These are phyloP conservation scores for Xenopus petersii DNA, from an alignment of 2,797 vertebrate species.

Conservation along the genomic window DNA sequence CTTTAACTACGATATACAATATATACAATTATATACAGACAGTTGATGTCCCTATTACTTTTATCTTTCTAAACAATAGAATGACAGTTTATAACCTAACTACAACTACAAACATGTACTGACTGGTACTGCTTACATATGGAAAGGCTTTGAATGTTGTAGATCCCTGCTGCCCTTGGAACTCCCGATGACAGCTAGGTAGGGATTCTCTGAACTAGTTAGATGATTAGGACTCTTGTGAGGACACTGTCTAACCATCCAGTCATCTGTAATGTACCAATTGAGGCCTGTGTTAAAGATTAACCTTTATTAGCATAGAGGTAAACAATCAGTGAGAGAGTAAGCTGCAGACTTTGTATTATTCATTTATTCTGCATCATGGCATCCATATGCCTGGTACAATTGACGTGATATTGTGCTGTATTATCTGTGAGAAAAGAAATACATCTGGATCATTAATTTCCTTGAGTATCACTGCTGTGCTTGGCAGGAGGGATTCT, in stretches of 20 bases:
- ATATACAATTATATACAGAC: no score
- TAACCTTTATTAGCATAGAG: constrained; percentile 26
- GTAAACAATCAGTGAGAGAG: constrained; percentile 8
- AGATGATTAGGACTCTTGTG: neutral
- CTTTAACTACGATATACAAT: no score
- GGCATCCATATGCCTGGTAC: constrained; percentile 4
- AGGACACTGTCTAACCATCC: constrained; percentile 13
- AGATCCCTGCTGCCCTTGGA: no score
- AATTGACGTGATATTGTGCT: constrained; percentile 2
- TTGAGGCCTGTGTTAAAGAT: constrained; percentile 22
- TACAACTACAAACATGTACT: no score
- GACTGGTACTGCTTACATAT: no score
- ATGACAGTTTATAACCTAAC: no score
- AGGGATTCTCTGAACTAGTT: no score
- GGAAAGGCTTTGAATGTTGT: no score
- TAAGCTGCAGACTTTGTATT: constrained; percentile 21
- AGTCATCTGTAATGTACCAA: constrained; percentile 15
- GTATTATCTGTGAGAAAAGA: constrained; percentile 25
- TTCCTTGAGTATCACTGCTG: constrained; percentile 16
- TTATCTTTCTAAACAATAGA: no score
- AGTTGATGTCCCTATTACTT: no score
- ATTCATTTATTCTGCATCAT: constrained; percentile 24
- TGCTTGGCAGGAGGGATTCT: constrained; percentile 21
- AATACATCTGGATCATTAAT: constrained; percentile 37
- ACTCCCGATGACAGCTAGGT: no score